Percentiles rank a stretch among this genome's conserved stretches.
Evolutionary conservation across 2,113 vertebrate species (phyloP).

Genomic region (Silurus meridionalis): DNA sequence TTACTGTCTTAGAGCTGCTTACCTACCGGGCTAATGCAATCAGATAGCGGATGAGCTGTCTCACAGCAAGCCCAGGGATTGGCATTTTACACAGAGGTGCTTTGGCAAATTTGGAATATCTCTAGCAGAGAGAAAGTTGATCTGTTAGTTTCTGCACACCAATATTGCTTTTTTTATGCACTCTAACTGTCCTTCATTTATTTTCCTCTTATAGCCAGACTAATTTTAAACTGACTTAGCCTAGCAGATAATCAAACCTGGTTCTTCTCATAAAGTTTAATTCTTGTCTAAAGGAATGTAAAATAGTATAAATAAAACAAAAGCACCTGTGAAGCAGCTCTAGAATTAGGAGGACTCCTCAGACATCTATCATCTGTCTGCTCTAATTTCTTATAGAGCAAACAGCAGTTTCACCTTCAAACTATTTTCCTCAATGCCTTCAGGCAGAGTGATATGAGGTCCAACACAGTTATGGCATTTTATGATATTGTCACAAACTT

Average conservation of each 20-base stretch:
- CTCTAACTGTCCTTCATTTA: constrained; percentile 16
- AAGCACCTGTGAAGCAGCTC: background rate
- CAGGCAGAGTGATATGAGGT: background rate
- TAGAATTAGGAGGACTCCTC: background rate
- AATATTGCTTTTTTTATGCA: background rate
- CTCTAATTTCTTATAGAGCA: constrained; percentile 20
- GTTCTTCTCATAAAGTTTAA: background rate
- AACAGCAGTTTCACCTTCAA: constrained; percentile 16
- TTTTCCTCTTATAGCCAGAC: background rate
- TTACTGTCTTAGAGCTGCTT: background rate
- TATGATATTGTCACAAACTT: too few relatives aligned
- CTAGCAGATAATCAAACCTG: background rate
- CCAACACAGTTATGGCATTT: too few relatives aligned
- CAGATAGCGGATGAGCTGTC: background rate
- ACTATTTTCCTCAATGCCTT: constrained; percentile 18
- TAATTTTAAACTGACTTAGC: constrained; percentile 2
- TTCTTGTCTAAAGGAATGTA: constrained; percentile 7
- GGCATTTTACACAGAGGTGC: background rate
- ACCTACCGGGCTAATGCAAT: background rate
- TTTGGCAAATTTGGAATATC: background rate
- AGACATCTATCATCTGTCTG: constrained; percentile 1
- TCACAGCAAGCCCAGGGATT: background rate
- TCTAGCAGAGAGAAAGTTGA: background rate
- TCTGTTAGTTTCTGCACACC: background rate
- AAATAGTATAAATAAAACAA: constrained; percentile 16